Evolutionary conservation across 2,888 invertebrate species (phyloP), one percentile per base, ranked within the genome.

Genomic region (Trichogramma dendrolimi): DNA sequence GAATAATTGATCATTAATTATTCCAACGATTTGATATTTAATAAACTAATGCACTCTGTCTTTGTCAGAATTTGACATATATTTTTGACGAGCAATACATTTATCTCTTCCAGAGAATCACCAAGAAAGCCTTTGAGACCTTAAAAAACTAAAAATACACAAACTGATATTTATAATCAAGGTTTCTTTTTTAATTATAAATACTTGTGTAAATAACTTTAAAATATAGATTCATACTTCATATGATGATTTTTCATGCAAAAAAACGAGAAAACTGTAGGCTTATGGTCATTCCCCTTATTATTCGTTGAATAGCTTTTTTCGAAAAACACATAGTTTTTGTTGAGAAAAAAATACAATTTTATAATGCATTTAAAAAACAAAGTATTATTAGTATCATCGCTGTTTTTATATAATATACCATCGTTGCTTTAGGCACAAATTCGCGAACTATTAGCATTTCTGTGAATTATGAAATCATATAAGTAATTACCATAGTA

Each of bases 401-500:
- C 27, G 46, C 58, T 60, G 58, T 52, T 53, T 49, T 56, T n/a
- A 48, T 55, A 49, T 56, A 50, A 46, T 7, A 27, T 27, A 56
- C 42, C 49, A 50, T 64, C 27, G 51, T 51, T 47, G 57, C 40
- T 58, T 57, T 58, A 61, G 64, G 63, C 65, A 67, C 65, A 59
- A 14, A 63, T 64, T 66, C 59, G 56, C 63, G 54, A 61, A 56
- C 51, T 58, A 7, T 51, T 27, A 43, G 40, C 8, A 4, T 58
- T 58, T 48, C n/a, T 53, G 49, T 60, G 46, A 14, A 41, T 63
- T 46, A 58, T 54, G 41, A 43, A 50, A 55, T 27, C 27, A 27
- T 53, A 51, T 57, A 57, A 57, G 55, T 58, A 58, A 68, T 71
- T 71, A 71, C 73, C 77, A 77, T 67, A 78, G 76, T 77, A 77